Evolutionary conservation across 2,797 vertebrate species (phyloP).

Genomic region (Lepus townsendii): DNA sequence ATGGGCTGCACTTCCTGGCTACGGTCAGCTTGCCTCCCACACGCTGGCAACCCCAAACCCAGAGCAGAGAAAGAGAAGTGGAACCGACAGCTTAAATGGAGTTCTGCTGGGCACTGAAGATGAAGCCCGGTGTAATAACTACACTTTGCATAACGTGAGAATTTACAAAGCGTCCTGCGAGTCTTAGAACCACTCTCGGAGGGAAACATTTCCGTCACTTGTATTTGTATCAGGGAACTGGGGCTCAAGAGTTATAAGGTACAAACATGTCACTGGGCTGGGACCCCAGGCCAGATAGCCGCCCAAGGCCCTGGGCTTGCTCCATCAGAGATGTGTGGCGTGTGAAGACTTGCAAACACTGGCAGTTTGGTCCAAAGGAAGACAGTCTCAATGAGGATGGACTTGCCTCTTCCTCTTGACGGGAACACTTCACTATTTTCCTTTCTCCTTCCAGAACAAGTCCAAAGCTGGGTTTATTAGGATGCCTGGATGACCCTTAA

Average conservation of each 20-base stretch:
- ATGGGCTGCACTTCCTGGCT: not conserved
- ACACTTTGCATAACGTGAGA: not conserved
- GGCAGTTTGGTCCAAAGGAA: not conserved
- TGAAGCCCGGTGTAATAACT: not conserved
- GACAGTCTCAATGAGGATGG: not conserved
- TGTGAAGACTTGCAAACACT: not conserved
- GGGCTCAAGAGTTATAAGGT: not conserved
- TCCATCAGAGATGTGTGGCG: not conserved
- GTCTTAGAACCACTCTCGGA: not conserved
- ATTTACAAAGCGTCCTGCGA: not conserved
- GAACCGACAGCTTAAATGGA: not conserved
- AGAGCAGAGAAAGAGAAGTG: not conserved
- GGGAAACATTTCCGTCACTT: not conserved
- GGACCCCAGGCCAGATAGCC: not conserved
- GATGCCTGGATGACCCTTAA: not conserved
- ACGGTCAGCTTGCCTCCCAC: not conserved
- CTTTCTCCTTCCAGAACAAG: not conserved
- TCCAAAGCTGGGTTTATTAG: not conserved
- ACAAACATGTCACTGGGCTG: not conserved
- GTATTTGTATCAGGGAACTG: not conserved
- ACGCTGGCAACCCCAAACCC: not conserved
- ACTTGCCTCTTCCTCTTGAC: not conserved
- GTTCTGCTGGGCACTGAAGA: not conserved
- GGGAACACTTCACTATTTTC: not conserved
- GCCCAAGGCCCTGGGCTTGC: not conserved